phyloP scores from a whole-genome alignment of 2,113 vertebrate species.

The Actinemys pallida region DNA sequence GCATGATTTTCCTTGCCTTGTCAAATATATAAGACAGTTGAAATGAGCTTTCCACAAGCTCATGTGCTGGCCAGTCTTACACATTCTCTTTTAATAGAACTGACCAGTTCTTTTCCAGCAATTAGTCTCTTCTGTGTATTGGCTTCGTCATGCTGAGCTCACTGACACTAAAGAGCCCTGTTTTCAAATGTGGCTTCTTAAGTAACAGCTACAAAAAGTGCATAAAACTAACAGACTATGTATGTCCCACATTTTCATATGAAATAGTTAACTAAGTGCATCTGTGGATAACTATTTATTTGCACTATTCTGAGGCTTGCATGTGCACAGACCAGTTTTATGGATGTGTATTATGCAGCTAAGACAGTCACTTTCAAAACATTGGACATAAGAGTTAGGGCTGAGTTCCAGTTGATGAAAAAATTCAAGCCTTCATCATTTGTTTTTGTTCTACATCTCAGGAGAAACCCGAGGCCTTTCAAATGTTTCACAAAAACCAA shows the following conservation, averaged over 20 bases:
- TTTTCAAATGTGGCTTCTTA: not conserved
- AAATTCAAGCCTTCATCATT: too few relatives aligned
- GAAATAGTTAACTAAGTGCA: not conserved
- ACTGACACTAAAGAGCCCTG: not conserved
- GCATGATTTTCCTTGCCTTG: not conserved
- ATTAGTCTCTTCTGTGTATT: not conserved
- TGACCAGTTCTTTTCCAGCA: not conserved
- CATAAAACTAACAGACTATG: not conserved
- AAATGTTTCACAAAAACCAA: too few relatives aligned
- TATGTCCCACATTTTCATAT: not conserved
- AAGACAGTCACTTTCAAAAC: not conserved
- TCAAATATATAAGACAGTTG: not conserved
- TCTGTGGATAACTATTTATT: not conserved
- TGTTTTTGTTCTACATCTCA: too few relatives aligned
- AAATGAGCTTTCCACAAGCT: not conserved
- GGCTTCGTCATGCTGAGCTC: not conserved
- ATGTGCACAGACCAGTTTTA: not conserved
- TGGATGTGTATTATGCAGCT: not conserved
- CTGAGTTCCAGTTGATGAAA: too few relatives aligned
- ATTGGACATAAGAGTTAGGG: not conserved
- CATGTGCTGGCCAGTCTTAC: slow-evolving; percentile 3
- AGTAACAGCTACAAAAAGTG: not conserved
- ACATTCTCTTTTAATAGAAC: slow-evolving; percentile 1
- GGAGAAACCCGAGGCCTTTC: too few relatives aligned
- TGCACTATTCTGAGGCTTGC: not conserved